Base-by-base conservation (phyloP, 2,113 vertebrate species). In the Heteronetta atricapilla region DNA sequence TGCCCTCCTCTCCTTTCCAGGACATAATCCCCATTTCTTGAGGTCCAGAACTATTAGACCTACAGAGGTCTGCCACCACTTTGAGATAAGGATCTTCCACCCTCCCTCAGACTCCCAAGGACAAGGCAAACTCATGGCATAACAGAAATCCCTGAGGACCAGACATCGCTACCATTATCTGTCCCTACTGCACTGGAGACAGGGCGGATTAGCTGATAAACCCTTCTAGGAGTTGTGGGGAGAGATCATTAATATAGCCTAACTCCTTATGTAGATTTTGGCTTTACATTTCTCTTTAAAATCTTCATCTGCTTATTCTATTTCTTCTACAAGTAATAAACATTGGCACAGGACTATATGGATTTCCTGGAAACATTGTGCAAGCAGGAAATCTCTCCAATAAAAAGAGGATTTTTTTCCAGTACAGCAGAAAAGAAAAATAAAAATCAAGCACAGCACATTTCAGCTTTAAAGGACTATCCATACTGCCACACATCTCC, bases 311-410 rank as follows among this genome's bases (percentile, higher is more conserved):
- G 84, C 29, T 97, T 88, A 93, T 94, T 97, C 94, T 93, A 52
- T 90, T 96, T 88, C 91, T 97, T 96, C 86, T 96, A 92, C 93
- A 96, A 94, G 59, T 79, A 96, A 96, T 92, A 97, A 97, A 97
- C 79, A 94, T 78, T 96, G 96, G 95, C 96, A 93, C n/a, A 6
- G 16, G 92, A 46, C 42, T 3, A 23, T 89, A 83, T 95, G 70
- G 68, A 93, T 87, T 97, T 98, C 91, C 95, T 98, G 97, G 96
- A 98, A 98, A 95, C 83, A 91, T 93, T 92, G 58, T 96, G 95
- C 67, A 94, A 97, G 93, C 82, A 96, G 88, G 77, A 97, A 97
- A 92, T 94, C 64, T 96, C 90, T 93, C 87, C 94, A 96, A 96
- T 94, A 92, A 94, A 96, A 93, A 95, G 55, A 92, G 58, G 68